Conservation (phyloP, 2,888 invertebrate genomes). For the Uloborus plumipes region DNA sequence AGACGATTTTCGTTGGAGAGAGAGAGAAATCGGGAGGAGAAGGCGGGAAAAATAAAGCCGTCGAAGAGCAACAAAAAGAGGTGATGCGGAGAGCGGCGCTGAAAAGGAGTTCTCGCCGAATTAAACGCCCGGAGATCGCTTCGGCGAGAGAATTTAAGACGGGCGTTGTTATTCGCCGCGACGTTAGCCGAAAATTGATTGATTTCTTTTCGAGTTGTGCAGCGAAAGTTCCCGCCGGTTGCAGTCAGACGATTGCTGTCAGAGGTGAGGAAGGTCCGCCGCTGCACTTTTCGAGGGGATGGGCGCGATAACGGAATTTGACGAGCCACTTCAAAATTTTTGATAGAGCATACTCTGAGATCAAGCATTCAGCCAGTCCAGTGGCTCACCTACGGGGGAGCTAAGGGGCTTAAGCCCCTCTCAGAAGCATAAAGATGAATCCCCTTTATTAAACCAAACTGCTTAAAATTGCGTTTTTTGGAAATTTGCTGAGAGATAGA, state of each 20-base stretch:
- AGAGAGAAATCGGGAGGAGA: background rate
- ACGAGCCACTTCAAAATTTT: too few species aligned
- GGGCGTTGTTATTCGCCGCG: constrained; percentile 34
- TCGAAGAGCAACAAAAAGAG: constrained; percentile 7
- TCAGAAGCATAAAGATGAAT: too few species aligned
- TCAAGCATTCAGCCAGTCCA: too few species aligned
- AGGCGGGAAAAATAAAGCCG: constrained; percentile 4
- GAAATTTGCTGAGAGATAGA: too few species aligned
- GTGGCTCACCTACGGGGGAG: too few species aligned
- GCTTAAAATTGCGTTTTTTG: too few species aligned
- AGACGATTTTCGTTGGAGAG: background rate
- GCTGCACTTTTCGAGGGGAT: constrained; percentile 33
- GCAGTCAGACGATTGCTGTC: constrained; percentile 32
- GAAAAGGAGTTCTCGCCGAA: constrained; percentile 47
- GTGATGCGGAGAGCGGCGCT: constrained; percentile 5
- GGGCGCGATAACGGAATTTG: constrained; percentile 10
- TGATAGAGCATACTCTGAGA: too few species aligned
- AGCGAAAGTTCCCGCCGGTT: constrained; percentile 5
- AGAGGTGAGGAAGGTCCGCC: constrained; percentile 28
- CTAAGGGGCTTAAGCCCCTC: too few species aligned
- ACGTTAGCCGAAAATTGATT: constrained; percentile 35
- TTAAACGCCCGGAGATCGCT: constrained; percentile 53
- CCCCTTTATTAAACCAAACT: too few species aligned
- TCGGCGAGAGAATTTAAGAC: constrained; percentile 44
- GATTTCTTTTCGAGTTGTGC: constrained; percentile 28